Conservation (phyloP, 2,797 vertebrate genomes). For the Lacerta viridis region DNA sequence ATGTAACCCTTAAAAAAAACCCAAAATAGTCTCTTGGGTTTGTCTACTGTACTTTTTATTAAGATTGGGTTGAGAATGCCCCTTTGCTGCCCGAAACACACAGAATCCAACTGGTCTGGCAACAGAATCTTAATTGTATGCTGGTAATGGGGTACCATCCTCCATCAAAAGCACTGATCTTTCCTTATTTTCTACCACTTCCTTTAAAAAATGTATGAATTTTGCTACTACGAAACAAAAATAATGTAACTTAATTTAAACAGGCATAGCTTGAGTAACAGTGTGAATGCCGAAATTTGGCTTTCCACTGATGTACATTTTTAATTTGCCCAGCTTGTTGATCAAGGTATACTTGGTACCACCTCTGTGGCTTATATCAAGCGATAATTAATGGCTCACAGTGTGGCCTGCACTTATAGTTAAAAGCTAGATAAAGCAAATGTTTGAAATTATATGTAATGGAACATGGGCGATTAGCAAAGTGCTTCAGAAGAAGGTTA, state of each 20-base stretch:
- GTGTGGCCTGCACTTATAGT: constrained; percentile 44
- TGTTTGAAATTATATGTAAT: constrained; percentile 38
- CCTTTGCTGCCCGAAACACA: too few species aligned
- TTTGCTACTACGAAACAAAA: background rate
- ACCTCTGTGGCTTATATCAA: background rate
- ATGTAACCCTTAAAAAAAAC: too few species aligned
- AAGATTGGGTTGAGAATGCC: too few species aligned
- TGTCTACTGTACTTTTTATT: too few species aligned
- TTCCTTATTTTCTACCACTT: background rate
- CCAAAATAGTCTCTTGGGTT: too few species aligned
- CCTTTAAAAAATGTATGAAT: background rate
- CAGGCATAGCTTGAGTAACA: background rate
- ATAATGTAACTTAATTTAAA: background rate
- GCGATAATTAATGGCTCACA: constrained; percentile 54
- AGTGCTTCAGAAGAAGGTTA: constrained; percentile 55
- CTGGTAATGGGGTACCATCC: too few species aligned
- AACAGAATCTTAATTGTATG: too few species aligned
- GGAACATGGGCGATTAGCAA: constrained; percentile 49
- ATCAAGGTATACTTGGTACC: background rate
- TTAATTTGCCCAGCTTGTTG: background rate
- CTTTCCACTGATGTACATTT: background rate
- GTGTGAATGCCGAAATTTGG: background rate
- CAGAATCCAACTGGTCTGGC: too few species aligned
- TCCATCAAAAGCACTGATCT: too few species aligned
- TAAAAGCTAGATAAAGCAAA: constrained; percentile 37